Conservation (phyloP, 2,113 vertebrate species). For the Neodon shergylaensis region DNA sequence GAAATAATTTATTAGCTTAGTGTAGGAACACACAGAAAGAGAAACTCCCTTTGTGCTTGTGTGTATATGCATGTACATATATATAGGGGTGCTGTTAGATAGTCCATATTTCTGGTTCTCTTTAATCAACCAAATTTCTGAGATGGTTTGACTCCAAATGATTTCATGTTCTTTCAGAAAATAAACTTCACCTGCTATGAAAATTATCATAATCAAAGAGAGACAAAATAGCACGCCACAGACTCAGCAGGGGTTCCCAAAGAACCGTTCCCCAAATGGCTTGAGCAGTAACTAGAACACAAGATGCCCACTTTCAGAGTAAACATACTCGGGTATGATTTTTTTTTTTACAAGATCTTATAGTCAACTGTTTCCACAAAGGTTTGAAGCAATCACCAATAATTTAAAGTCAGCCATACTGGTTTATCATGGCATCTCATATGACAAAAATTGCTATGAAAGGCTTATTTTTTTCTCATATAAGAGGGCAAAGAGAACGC, state of each 20-base stretch:
- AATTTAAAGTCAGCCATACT: constrained; percentile 1
- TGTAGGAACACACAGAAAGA: constrained; percentile 10
- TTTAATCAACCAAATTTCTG: background rate
- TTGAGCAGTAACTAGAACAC: background rate
- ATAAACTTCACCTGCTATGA: constrained; percentile 7
- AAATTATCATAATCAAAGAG: background rate
- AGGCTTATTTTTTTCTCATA: constrained; percentile 31
- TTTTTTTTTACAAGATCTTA: background rate
- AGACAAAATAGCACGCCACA: background rate
- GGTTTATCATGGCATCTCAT: background rate
- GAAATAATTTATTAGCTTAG: constrained; percentile 24
- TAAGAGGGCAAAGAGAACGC: background rate
- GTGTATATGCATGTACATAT: too few relatives aligned
- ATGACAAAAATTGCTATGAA: background rate
- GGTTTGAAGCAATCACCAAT: background rate
- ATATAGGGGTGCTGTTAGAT: background rate
- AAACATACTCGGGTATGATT: background rate
- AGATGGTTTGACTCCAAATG: constrained; percentile 14
- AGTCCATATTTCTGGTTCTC: background rate
- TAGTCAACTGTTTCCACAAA: background rate
- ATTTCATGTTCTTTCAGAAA: constrained; percentile 51
- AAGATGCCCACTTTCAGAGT: background rate
- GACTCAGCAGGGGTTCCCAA: background rate
- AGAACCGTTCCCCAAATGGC: background rate
- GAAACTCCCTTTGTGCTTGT: rapidly evolving